Percentiles rank a stretch among this genome's conserved stretches.
Conservation (phyloP, 2,113 vertebrate genomes). For the Alligator mississippiensis region DNA sequence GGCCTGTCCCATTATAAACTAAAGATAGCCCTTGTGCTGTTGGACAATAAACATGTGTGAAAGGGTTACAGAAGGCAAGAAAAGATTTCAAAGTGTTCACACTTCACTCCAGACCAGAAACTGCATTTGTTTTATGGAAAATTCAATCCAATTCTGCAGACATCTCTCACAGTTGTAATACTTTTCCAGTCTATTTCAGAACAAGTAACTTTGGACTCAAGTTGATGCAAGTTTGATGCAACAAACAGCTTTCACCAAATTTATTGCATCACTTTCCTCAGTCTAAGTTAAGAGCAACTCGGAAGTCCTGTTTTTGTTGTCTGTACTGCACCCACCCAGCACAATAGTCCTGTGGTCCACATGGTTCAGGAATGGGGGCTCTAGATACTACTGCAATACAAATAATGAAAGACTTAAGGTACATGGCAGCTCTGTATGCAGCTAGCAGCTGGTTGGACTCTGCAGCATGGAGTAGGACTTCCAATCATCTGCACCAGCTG, state of each 20-base stretch:
- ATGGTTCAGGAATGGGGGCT: not conserved
- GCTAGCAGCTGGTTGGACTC: not conserved
- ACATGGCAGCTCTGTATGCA: not conserved
- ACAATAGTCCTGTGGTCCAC: not conserved
- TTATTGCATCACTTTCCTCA: not conserved
- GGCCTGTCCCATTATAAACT: not conserved
- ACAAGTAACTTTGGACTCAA: slow-evolving; percentile 20
- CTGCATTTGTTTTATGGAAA: not conserved
- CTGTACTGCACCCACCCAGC: not conserved
- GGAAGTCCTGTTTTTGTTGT: not conserved
- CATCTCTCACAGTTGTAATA: not conserved
- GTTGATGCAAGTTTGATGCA: not conserved
- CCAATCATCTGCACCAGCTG: not conserved
- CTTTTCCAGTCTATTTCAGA: not conserved
- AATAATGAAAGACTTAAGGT: not conserved
- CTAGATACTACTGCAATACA: not conserved
- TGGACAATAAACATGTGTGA: not conserved
- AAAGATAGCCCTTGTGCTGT: not conserved
- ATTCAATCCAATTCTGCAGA: not conserved
- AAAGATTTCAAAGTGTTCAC: not conserved
- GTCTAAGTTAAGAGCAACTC: not conserved
- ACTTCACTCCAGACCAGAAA: not conserved
- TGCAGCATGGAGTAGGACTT: not conserved
- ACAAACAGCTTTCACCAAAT: not conserved
- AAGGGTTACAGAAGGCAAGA: not conserved